Base-by-base conservation (phyloP, 2,113 vertebrate genomes). In the Geococcyx californianus region DNA sequence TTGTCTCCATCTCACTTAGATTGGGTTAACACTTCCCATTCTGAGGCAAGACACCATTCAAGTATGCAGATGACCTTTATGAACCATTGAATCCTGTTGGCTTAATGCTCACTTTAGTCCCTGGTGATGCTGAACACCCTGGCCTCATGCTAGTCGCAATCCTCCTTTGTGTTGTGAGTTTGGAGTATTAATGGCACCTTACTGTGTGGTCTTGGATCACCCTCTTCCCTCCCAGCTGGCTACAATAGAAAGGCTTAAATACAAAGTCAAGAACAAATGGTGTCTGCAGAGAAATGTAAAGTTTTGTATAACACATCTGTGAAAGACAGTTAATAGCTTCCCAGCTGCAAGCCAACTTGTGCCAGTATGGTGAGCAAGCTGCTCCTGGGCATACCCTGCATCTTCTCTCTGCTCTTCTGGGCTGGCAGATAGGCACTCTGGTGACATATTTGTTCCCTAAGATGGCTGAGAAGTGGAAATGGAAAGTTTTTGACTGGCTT, bases 61-160 rank as follows among this genome's bases (percentile, higher is more conserved):
- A 15, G 16, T 26, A 54, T 14, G 19, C 59, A 87, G 18, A 11
- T 44, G 55, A 55, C 44, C 40, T 82, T 79, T 52, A 8, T 1
- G 3, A n/a, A 8, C 19, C 1, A 1, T 16, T 58, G 54, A 51
- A 33, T 31, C 25, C 16, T 31, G 10, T 8, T 78, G 24, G 20
- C 56, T 82, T 62, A 17, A 7, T 24, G 31, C 31, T 78, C 7
- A 1, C 24, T 79, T 44, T 44, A 78, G 38, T 56, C 54, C 33
- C 60, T 18, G 51, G 33, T 54, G 72, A 29, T 42, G 75, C 55
- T 45, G 40, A 87, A 28, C 6, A 29, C 9, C 51, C 31, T 12
- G n/a, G n/a, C 11, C 11, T 17, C 12, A 19, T 1, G 0, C 49
- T 14, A n/a, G 16, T 1, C 45, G 38, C 0, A 1, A 36, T 51